Evolutionary conservation across 2,113 vertebrate genomes (phyloP).

Genomic region (Lethenteron reissneri): DNA sequence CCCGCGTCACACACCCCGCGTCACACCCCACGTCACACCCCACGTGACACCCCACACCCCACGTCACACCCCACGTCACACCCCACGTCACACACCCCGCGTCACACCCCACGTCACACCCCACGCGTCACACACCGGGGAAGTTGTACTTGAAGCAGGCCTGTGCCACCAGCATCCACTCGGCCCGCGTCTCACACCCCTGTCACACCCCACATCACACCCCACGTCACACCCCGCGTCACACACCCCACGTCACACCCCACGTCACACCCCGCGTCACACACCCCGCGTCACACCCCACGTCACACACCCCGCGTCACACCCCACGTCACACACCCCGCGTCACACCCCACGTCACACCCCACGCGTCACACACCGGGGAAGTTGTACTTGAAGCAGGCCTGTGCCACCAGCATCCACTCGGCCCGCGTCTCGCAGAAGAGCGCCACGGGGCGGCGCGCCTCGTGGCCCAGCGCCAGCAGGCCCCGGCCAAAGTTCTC

Average conservation of each 20-base stretch:
- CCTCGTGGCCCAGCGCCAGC: constrained; percentile 44
- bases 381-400: constrained; percentile 79
- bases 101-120: not conserved
- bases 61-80: constrained; percentile 3
- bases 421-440: constrained; percentile 83
- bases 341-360: not conserved
- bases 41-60: constrained; percentile 41
- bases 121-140: constrained; percentile 33
- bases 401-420: constrained; percentile 68
- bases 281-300: too few relatives aligned
- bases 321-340: not conserved
- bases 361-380: constrained; percentile 33
- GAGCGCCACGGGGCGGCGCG: constrained; percentile 63
- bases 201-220: too few relatives aligned
- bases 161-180: constrained; percentile 71
- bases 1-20: not conserved
- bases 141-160: constrained; percentile 84
- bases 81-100: not conserved
- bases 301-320: constrained; percentile 27
- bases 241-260: constrained; percentile 40
- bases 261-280: constrained; percentile 10
- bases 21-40: constrained; percentile 37
- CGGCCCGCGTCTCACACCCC: constrained; percentile 34
- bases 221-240: constrained; percentile 26
- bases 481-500: constrained; percentile 52